Evolutionary conservation across 2,113 vertebrate species (phyloP).

Genomic region (Myotis davidii): DNA sequence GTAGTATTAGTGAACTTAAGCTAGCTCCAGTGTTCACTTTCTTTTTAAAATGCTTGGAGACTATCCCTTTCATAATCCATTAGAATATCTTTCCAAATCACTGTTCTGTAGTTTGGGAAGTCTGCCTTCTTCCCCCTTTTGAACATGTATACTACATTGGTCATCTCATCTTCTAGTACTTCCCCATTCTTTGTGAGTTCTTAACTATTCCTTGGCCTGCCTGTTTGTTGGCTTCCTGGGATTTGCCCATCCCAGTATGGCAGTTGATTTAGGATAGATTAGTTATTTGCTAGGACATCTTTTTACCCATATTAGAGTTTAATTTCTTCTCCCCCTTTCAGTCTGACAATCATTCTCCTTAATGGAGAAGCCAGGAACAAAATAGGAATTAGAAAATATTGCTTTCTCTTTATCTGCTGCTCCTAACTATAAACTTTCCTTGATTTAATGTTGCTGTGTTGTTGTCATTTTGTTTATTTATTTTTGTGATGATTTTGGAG

Average conservation of each 20-base stretch:
- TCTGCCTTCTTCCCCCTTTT: constrained; percentile 44
- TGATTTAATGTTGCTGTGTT: constrained; percentile 36
- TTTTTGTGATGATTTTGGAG: constrained; percentile 47
- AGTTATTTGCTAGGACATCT: constrained; percentile 50
- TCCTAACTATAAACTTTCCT: constrained; percentile 5
- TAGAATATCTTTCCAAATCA: constrained; percentile 61
- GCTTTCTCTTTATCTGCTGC: constrained; percentile 52
- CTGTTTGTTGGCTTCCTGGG: constrained; percentile 53
- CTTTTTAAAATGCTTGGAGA: constrained; percentile 49
- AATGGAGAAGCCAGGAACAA: constrained; percentile 50
- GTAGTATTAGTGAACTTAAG: constrained; percentile 44
- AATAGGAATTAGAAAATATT: constrained; percentile 24
- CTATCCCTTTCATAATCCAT: constrained; percentile 48
- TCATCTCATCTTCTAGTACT: constrained; percentile 66
- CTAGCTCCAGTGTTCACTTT: constrained; percentile 26
- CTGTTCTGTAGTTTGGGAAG: constrained; percentile 48
- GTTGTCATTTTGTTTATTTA: constrained; percentile 48
- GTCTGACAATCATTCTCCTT: constrained; percentile 48
- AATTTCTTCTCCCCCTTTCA: constrained; percentile 63
- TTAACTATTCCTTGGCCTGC: constrained; percentile 27
- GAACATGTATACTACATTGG: not conserved
- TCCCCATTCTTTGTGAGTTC: constrained; percentile 62
- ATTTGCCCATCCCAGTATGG: constrained; percentile 19
- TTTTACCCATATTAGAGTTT: constrained; percentile 58
- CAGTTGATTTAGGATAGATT: constrained; percentile 22